Evolutionary conservation across 2,113 vertebrate species (phyloP).

Genomic region (Plecotus auritus): DNA sequence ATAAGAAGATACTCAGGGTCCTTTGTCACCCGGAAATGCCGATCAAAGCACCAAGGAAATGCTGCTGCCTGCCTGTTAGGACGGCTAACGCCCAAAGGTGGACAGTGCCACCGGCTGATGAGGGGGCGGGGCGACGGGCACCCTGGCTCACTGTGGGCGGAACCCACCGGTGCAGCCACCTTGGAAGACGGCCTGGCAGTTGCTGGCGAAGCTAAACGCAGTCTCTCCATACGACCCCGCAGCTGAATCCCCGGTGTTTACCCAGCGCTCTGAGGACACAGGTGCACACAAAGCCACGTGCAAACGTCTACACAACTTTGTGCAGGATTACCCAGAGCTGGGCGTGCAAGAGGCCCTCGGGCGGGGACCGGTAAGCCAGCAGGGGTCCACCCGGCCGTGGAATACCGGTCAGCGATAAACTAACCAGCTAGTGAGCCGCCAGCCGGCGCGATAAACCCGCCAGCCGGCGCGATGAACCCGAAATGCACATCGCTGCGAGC

Average conservation of each 20-base stretch:
- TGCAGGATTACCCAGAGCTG: neutral
- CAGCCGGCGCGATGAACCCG: accelerated
- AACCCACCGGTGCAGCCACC: accelerated
- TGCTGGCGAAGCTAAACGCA: neutral
- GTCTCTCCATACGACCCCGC: neutral
- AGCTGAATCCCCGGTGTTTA: neutral
- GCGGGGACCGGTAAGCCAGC: neutral
- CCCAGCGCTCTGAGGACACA: neutral
- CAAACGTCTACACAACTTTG: neutral
- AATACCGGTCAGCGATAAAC: accelerated
- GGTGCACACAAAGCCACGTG: neutral
- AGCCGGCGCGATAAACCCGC: too few species aligned
- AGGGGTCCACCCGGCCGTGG: neutral
- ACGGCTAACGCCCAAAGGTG: accelerated
- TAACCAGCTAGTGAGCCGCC: accelerated
- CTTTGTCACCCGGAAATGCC: neutral
- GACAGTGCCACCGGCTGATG: accelerated
- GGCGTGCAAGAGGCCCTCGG: neutral
- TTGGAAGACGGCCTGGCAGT: neutral
- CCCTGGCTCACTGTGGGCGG: accelerated
- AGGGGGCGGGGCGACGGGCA: accelerated
- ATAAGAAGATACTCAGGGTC: neutral
- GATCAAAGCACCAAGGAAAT: neutral
- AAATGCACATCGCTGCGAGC: accelerated
- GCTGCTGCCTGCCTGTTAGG: accelerated